Conservation (phyloP, 2,113 vertebrate species). For the Pseudorectes ferrugineus region DNA sequence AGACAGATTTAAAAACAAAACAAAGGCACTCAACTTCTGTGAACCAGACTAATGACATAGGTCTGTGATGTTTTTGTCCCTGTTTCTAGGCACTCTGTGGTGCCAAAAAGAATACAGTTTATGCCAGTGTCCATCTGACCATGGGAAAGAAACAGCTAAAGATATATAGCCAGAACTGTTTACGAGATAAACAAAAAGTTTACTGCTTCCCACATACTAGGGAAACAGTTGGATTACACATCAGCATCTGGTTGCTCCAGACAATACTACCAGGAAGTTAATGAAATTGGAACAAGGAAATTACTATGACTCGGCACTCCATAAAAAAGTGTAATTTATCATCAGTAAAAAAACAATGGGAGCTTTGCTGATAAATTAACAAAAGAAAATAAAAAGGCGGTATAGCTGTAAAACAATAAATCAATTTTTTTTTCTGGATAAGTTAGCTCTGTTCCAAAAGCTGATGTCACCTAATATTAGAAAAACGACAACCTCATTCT, state of each 20-base stretch:
- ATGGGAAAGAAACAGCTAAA: constrained; percentile 63
- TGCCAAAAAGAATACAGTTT: neutral
- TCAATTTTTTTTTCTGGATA: neutral
- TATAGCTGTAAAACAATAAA: constrained; percentile 22
- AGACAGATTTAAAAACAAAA: constrained; percentile 16
- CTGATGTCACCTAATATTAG: constrained; percentile 40
- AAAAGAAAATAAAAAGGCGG: constrained; percentile 47
- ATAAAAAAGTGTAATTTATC: constrained; percentile 71
- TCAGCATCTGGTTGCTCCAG: constrained; percentile 66
- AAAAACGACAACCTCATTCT: constrained; percentile 13
- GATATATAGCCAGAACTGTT: constrained; percentile 52
- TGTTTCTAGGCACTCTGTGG: neutral
- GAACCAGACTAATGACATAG: neutral
- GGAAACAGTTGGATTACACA: constrained; percentile 75
- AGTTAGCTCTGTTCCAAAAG: constrained; percentile 41
- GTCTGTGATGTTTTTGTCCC: neutral
- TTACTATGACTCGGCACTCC: constrained; percentile 67
- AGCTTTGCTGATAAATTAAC: constrained; percentile 60
- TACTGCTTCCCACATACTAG: constrained; percentile 70
- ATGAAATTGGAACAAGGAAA: constrained; percentile 75
- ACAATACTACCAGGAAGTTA: constrained; percentile 78
- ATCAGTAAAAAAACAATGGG: constrained; percentile 68
- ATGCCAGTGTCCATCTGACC: neutral
- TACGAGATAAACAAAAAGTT: constrained; percentile 57
- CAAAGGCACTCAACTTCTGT: neutral